A percentile compares a stretch with the other conserved stretches of the same genome.
Conservation (phyloP, 2,797 vertebrate genomes). For the Orientallactaga sibirica region DNA sequence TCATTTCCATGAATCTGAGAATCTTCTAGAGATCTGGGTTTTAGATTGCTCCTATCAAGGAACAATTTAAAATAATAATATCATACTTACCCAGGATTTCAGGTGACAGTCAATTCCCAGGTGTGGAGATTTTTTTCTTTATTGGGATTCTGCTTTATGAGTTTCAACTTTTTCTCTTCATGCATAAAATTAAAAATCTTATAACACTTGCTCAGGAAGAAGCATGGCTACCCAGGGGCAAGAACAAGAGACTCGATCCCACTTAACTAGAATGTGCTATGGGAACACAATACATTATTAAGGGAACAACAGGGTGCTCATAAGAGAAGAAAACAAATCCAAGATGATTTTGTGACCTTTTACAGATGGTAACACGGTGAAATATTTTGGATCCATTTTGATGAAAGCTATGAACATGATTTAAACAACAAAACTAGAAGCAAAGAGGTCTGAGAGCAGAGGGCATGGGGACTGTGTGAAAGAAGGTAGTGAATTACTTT, state of each 20-base stretch:
- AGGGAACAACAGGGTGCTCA: conserved; percentile 13
- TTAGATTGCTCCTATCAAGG: background rate
- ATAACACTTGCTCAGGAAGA: conserved; percentile 32
- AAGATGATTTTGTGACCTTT: conserved; percentile 57
- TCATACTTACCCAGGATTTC: conserved; percentile 38
- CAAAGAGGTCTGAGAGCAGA: background rate
- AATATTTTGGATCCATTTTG: conserved; percentile 19
- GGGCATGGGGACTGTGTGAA: background rate
- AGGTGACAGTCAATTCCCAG: conserved; percentile 33
- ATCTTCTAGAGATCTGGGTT: background rate
- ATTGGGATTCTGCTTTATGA: conserved; percentile 22
- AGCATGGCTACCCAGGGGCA: conserved; percentile 24
- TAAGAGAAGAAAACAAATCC: background rate
- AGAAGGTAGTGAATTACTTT: conserved; percentile 28
- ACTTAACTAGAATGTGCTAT: conserved; percentile 10
- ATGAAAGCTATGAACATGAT: background rate
- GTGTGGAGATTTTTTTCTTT: background rate
- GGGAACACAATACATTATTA: conserved; percentile 19
- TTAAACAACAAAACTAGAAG: background rate
- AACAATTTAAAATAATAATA: background rate
- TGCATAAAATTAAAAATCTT: background rate
- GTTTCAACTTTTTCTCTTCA: background rate
- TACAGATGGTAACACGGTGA: conserved; percentile 40
- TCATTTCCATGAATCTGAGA: conserved; percentile 40
- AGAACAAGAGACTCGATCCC: conserved; percentile 1